These are phyloP conservation scores for Helostoma temminkii DNA, from an alignment of 2,797 vertebrate genomes.

Conservation along the genomic window DNA sequence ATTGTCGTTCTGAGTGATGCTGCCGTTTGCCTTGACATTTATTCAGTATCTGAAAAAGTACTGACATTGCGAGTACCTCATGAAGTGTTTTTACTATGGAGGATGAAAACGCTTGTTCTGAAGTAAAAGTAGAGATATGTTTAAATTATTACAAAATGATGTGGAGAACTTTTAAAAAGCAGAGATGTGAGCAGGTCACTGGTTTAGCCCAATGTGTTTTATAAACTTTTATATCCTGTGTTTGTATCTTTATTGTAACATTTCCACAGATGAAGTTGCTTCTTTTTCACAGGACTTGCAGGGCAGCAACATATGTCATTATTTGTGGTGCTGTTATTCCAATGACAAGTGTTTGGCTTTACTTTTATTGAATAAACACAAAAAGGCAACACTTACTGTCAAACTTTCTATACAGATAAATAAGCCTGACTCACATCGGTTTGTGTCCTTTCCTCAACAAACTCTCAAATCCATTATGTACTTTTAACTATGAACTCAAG, in stretches of 20 bases:
- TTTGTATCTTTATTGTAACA: neutral
- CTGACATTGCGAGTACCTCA: neutral
- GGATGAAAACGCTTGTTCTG: neutral
- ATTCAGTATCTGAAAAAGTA: neutral
- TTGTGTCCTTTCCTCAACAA: neutral
- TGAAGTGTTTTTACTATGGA: neutral
- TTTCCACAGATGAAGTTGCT: neutral
- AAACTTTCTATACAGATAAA: conserved; percentile 9
- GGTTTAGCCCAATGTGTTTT: conserved; percentile 5
- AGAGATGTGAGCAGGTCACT: neutral
- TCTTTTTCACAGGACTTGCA: neutral
- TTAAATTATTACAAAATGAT: neutral
- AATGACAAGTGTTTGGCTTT: neutral
- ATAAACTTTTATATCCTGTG: conserved; percentile 6
- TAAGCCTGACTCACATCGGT: neutral
- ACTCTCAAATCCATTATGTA: too few species aligned
- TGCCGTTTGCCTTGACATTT: neutral
- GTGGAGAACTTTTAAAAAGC: neutral
- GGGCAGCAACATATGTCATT: neutral
- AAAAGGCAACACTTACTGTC: neutral
- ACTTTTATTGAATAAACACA: conserved; percentile 34
- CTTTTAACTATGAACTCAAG: too few species aligned
- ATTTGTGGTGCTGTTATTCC: neutral
- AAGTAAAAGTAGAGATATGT: neutral
- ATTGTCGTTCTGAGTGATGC: conserved; percentile 8